Conservation (phyloP, 2,888 invertebrate species). For the Onchidella celtica region DNA sequence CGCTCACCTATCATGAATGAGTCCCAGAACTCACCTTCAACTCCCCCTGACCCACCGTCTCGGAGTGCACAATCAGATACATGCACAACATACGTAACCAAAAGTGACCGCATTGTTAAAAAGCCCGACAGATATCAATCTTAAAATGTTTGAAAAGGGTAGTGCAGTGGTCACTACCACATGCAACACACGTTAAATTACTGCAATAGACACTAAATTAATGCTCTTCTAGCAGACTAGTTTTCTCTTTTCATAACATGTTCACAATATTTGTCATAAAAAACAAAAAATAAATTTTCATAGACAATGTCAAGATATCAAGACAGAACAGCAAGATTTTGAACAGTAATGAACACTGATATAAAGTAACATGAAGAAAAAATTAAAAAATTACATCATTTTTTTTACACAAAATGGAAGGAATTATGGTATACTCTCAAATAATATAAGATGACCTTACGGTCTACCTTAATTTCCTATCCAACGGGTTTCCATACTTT, state of each 20-base stretch:
- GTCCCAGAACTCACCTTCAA: neutral
- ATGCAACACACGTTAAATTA: neutral
- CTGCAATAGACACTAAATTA: neutral
- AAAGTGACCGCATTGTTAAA: neutral
- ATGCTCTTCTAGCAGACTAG: neutral
- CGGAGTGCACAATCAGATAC: neutral
- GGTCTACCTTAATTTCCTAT: neutral
- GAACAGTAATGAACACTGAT: no score
- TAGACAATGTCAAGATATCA: neutral
- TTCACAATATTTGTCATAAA: neutral
- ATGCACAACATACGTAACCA: neutral
- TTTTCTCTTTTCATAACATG: neutral
- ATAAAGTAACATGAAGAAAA: no score
- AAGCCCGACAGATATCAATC: neutral
- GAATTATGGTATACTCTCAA: neutral
- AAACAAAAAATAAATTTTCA: neutral
- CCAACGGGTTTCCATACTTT: neutral
- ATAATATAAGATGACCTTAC: neutral
- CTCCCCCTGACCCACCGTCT: neutral
- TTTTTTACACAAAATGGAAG: neutral
- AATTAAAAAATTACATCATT: neutral
- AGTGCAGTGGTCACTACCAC: neutral
- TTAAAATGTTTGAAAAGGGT: neutral
- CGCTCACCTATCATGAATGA: slow-evolving; percentile 17
- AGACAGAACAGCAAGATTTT: neutral